A percentile compares a stretch with the other conserved stretches of the same genome.
Evolutionary conservation across 2,888 invertebrate genomes (phyloP).

Genomic region (Cephus rjabovi): DNA sequence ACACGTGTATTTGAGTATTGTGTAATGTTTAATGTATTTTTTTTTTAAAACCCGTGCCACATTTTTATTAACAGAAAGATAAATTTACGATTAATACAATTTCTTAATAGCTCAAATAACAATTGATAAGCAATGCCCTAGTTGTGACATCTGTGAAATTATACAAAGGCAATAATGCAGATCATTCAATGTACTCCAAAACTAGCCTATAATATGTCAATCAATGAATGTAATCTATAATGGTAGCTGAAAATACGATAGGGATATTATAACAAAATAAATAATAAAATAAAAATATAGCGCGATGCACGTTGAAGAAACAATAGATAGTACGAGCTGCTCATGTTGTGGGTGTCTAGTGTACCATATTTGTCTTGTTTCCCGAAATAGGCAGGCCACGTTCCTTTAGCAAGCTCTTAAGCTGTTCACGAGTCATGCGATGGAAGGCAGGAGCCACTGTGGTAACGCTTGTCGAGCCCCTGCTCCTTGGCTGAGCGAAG

Average conservation of each 20-base stretch:
- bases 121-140: not conserved
- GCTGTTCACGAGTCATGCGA: conserved; percentile 54
- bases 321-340: conserved; percentile 2
- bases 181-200: not conserved
- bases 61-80: not conserved
- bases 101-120: not conserved
- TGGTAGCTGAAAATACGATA: not conserved
- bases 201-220: not conserved
- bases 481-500: conserved; percentile 40
- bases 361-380: conserved; percentile 58
- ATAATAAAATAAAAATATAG: not conserved
- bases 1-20: not conserved
- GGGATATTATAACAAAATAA: not conserved
- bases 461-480: conserved; percentile 43
- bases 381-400: conserved; percentile 53
- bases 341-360: conserved; percentile 30
- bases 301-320: not conserved
- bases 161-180: not conserved
- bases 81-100: not conserved
- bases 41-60: not conserved
- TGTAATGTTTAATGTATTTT: not conserved
- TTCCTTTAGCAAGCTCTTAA: conserved; percentile 57
- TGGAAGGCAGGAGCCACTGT: conserved; percentile 46
- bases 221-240: not conserved
- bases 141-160: not conserved